A percentile compares a stretch with the other conserved stretches of the same genome.
These are phyloP conservation scores for Burhinus bistriatus DNA, from an alignment of 2,113 vertebrate species.

Conservation along the genomic window DNA sequence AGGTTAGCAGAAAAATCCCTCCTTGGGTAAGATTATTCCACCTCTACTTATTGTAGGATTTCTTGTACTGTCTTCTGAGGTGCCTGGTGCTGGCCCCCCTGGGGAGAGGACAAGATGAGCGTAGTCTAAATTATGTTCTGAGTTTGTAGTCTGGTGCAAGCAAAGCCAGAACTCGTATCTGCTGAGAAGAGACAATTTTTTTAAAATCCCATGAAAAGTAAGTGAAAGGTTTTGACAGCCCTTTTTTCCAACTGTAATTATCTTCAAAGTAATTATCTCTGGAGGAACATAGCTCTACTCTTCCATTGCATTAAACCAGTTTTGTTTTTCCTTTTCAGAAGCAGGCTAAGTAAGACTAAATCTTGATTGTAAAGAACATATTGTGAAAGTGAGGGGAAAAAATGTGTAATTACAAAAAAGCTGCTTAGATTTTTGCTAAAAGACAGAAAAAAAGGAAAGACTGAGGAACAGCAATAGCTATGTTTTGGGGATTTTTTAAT, in stretches of 20 bases:
- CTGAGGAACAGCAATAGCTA: neutral
- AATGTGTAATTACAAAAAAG: neutral
- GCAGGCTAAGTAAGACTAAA: neutral
- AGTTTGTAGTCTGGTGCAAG: neutral
- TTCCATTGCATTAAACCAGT: neutral
- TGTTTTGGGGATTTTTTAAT: neutral
- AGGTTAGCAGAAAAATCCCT: neutral
- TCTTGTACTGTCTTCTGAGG: neutral
- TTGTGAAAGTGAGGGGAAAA: neutral
- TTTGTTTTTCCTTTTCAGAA: neutral
- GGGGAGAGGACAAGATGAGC: neutral
- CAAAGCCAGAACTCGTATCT: neutral
- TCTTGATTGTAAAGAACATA: neutral
- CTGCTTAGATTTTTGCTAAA: neutral
- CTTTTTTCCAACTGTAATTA: conserved; percentile 17
- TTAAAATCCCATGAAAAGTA: neutral
- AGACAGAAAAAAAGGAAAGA: neutral
- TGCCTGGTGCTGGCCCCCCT: rapidly evolving
- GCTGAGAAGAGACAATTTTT: neutral
- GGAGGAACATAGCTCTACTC: conserved; percentile 1
- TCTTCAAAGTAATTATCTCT: conserved; percentile 43
- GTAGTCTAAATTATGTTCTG: neutral
- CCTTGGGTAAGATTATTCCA: neutral
- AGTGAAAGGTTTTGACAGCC: neutral
- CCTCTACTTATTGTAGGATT: neutral